These are phyloP conservation scores for Oreochromis tanganicae DNA, from an alignment of 2,113 vertebrate species.

Conservation along the genomic window DNA sequence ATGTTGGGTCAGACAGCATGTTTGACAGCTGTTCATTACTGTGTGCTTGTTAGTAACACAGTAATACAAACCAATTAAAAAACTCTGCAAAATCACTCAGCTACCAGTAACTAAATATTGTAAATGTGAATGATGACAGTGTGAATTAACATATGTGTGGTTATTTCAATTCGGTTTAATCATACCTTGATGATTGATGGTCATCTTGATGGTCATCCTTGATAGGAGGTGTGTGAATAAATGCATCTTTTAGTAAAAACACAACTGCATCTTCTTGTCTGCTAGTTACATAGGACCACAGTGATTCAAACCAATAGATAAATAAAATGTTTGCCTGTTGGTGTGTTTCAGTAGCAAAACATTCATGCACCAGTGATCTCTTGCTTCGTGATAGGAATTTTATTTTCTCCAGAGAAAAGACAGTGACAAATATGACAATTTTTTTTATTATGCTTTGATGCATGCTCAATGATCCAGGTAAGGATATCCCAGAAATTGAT, in stretches of 20 bases:
- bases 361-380: neutral
- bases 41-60: neutral
- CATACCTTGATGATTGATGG: no score
- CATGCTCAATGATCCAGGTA: neutral
- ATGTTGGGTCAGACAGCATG: rapidly evolving
- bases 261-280: neutral
- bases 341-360: neutral
- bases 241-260: neutral
- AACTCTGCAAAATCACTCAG: rapidly evolving
- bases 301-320: neutral
- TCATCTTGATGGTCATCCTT: neutral
- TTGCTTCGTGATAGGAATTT: neutral
- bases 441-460: neutral
- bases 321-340: rapidly evolving
- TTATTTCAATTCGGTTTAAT: neutral
- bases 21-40: rapidly evolving
- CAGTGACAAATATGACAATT: neutral
- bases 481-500: neutral
- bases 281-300: neutral
- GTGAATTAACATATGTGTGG: neutral
- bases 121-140: rapidly evolving
- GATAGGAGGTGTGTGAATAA: neutral
- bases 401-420: neutral
- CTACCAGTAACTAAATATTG: neutral
- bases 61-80: no score